phyloP scores from a whole-genome alignment of 2,113 vertebrate genomes.

The Trichomycterus rosablanca region DNA sequence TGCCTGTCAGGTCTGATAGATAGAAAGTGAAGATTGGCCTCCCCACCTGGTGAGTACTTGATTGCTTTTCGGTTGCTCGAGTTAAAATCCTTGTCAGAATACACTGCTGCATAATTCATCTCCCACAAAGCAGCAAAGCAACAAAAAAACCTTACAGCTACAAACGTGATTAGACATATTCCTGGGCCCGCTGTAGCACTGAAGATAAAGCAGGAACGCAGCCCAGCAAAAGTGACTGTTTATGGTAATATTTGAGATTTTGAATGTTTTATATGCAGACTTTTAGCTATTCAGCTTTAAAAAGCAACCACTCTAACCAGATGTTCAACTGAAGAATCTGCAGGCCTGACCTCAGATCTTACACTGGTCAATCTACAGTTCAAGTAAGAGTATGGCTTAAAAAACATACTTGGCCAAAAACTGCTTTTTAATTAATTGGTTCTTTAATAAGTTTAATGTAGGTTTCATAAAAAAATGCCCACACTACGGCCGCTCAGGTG shows the following conservation, averaged over 20 bases:
- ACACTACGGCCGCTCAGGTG: too few relatives aligned
- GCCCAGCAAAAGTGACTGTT: neutral
- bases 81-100: neutral
- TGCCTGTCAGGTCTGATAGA: neutral
- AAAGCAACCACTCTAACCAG: too few relatives aligned
- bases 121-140: neutral
- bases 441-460: too few relatives aligned
- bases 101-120: neutral
- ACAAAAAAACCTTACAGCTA: neutral
- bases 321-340: too few relatives aligned
- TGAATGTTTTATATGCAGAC: neutral
- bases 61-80: neutral
- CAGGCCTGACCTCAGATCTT: too few relatives aligned
- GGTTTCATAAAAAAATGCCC: too few relatives aligned
- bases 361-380: too few relatives aligned
- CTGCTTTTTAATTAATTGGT: too few relatives aligned
- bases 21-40: neutral
- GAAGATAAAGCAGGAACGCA: neutral
- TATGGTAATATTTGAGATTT: neutral
- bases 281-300: too few relatives aligned
- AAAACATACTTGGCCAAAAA: too few relatives aligned
- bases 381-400: too few relatives aligned
- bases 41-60: neutral
- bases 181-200: neutral
- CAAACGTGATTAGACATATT: constrained; percentile 5